Percentiles rank a stretch among this genome's conserved stretches.
Conservation (phyloP, 1,140 invertebrate genomes). For the Drosophila aff. region DNA sequence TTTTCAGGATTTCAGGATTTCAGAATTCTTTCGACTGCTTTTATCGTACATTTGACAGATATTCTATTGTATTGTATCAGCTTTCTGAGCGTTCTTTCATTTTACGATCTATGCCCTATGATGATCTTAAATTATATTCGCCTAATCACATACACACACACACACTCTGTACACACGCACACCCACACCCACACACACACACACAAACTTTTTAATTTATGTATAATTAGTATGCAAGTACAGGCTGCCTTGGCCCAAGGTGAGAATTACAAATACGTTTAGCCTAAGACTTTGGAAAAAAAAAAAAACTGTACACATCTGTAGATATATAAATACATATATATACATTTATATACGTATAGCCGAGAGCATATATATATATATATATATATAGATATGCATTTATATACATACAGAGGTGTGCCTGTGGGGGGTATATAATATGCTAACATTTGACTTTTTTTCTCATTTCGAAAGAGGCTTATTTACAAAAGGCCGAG, state of each 20-base stretch:
- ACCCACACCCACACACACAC: conserved; percentile 13
- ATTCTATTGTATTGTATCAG: conserved; percentile 7
- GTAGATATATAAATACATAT: conserved; percentile 13
- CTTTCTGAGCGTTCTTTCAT: conserved; percentile 27
- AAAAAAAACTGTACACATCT: conserved; percentile 46
- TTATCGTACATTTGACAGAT: conserved; percentile 3
- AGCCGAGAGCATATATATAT: conserved; percentile 6
- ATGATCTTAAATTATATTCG: conserved; percentile 14
- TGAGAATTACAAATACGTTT: conserved; percentile 42
- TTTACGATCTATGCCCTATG: conserved; percentile 20
- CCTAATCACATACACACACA: conserved; percentile 3
- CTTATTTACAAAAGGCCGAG: conserved; percentile 82
- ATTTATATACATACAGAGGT: neutral
- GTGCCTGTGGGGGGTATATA: conserved; percentile 17
- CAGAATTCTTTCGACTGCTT: conserved; percentile 1
- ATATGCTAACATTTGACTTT: conserved; percentile 79
- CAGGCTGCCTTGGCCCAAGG: conserved; percentile 43
- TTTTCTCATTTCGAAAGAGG: conserved; percentile 76
- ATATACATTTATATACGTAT: conserved; percentile 6
- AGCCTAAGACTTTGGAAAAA: conserved; percentile 50
- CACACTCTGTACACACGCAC: conserved; percentile 26
- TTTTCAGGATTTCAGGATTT: neutral
- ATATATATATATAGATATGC: conserved; percentile 8
- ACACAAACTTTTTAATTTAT: conserved; percentile 22
- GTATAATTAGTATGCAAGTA: conserved; percentile 44